Conservation (phyloP, 64 coral and sea anemone genomes). For the Stichodactyla mertensii region DNA sequence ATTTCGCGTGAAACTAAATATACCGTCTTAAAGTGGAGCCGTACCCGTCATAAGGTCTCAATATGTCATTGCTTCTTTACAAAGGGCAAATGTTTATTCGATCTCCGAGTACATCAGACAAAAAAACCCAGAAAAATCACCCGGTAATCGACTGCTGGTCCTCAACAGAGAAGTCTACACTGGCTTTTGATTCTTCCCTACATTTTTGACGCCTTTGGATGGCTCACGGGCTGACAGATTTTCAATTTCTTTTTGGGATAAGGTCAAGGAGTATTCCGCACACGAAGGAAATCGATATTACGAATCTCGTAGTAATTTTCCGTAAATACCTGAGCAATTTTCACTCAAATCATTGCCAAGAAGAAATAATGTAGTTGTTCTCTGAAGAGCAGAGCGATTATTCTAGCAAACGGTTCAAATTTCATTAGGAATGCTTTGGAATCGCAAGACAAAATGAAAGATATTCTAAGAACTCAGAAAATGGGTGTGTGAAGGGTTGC, state of each 20-base stretch:
- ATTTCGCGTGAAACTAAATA: constrained; percentile 1
- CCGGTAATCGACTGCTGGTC: not conserved
- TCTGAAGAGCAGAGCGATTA: too few species aligned
- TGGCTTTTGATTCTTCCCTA: not conserved
- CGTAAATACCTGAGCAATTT: not conserved
- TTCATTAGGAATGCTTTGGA: too few species aligned
- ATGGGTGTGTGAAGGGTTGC: too few species aligned
- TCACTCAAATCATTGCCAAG: not conserved
- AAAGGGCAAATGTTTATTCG: not conserved
- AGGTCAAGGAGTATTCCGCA: not conserved
- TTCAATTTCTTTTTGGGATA: not conserved
- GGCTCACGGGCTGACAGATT: not conserved
- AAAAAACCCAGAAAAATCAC: not conserved
- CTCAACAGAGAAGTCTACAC: not conserved
- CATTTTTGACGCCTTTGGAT: not conserved
- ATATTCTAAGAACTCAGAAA: too few species aligned
- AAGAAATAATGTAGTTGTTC: too few species aligned
- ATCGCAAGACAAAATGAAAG: too few species aligned
- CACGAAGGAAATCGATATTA: not conserved
- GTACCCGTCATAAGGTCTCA: not conserved
- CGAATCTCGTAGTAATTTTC: not conserved
- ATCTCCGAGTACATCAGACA: not conserved
- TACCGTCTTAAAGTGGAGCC: not conserved
- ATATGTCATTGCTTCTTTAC: not conserved
- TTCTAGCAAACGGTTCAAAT: too few species aligned